Conservation (phyloP, 2,888 invertebrate species). For the Athripsodes cinereus region DNA sequence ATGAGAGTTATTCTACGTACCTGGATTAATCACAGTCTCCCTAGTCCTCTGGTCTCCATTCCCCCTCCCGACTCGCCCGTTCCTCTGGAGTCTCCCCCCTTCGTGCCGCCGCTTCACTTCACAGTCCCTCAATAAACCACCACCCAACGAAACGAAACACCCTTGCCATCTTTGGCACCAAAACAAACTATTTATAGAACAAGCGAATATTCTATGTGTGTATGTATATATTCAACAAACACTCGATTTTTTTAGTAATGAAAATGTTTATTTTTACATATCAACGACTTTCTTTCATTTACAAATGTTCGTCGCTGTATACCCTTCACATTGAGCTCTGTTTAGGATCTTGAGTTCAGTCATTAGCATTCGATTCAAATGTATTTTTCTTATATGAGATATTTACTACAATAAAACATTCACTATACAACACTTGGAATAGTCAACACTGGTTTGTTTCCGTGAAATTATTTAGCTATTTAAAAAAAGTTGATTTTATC, state of each 20-base stretch:
- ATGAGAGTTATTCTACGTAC: conserved; percentile 17
- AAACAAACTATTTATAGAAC: conserved; percentile 14
- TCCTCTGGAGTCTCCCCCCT: not conserved
- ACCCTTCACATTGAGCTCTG: too few species aligned
- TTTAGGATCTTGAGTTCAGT: too few species aligned
- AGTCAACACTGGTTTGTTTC: too few species aligned
- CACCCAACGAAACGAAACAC: not conserved
- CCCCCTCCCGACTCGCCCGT: not conserved
- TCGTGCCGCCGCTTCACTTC: not conserved
- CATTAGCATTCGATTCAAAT: too few species aligned
- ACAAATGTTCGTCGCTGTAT: too few species aligned
- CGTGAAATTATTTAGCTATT: too few species aligned
- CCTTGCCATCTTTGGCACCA: conserved; percentile 1
- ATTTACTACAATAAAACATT: too few species aligned
- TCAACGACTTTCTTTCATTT: too few species aligned
- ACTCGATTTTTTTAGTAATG: not conserved
- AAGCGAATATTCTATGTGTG: not conserved
- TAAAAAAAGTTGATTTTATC: too few species aligned
- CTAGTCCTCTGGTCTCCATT: conserved; percentile 17
- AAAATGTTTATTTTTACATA: not conserved
- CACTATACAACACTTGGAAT: too few species aligned
- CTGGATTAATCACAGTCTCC: conserved; percentile 27
- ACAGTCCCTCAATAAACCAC: conserved; percentile 1
- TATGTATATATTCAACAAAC: not conserved
- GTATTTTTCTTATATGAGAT: too few species aligned